Conservation (phyloP, 2,888 invertebrate genomes). For the Oegoconia quadripuncta region DNA sequence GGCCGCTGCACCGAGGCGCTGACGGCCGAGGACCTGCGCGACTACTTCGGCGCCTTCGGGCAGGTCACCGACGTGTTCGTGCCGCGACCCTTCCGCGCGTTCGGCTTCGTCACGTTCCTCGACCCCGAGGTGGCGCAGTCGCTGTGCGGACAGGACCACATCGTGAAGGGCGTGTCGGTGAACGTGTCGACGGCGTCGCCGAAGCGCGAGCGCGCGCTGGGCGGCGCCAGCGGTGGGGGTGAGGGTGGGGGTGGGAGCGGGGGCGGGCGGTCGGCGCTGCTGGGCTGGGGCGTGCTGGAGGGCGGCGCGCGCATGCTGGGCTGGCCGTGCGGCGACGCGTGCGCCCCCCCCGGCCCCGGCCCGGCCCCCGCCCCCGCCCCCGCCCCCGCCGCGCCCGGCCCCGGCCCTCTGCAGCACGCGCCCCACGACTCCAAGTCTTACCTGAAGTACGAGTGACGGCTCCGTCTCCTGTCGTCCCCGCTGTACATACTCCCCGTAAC, state of each 20-base stretch:
- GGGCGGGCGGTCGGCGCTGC: constrained; percentile 8
- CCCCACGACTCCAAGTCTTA: constrained; percentile 61
- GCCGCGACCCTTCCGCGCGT: constrained; percentile 90
- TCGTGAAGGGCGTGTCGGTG: constrained; percentile 90
- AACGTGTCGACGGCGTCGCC: constrained; percentile 93
- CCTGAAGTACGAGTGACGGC: constrained; percentile 68
- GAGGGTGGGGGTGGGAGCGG: constrained; percentile 5
- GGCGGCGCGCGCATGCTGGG: constrained; percentile 36
- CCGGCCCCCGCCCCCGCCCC: constrained; percentile 30
- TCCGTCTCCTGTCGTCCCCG: constrained; percentile 4
- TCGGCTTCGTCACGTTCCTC: constrained; percentile 90
- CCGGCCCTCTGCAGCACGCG: constrained; percentile 25
- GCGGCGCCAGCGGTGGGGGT: constrained; percentile 13
- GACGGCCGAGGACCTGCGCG: constrained; percentile 86
- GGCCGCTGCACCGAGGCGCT: constrained; percentile 91
- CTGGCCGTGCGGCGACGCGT: constrained; percentile 35
- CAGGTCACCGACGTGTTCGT: constrained; percentile 93
- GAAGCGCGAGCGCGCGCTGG: constrained; percentile 79
- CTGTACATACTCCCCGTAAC: constrained; percentile 16
- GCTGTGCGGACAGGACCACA: constrained; percentile 90
- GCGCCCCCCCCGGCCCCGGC: constrained; percentile 23
- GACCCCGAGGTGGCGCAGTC: constrained; percentile 89
- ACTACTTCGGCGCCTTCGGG: constrained; percentile 88
- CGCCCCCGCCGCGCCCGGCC: constrained; percentile 19
- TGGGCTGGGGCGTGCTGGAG: constrained; percentile 57